Percentiles rank a stretch among this genome's conserved stretches.
phyloP scores from a whole-genome alignment of 1,140 invertebrate genomes.

The Arctopsyche grandis region DNA sequence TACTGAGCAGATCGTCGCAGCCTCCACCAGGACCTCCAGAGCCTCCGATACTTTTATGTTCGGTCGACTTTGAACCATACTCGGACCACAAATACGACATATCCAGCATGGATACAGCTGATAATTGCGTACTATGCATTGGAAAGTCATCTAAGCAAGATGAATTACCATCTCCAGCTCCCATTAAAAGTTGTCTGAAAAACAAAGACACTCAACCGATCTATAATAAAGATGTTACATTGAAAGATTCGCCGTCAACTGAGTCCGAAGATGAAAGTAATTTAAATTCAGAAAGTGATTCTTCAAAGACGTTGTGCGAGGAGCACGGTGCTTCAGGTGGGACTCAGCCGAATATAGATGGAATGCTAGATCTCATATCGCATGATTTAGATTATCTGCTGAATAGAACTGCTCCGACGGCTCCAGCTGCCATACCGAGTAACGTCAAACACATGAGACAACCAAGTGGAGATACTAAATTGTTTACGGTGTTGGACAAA shows the following conservation, averaged over 20 bases:
- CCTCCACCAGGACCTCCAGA: conserved; percentile 56
- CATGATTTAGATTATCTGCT: conserved; percentile 80
- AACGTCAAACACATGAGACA: conserved; percentile 61
- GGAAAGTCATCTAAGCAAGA: conserved; percentile 63
- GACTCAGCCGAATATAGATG: conserved; percentile 64
- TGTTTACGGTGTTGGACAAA: conserved; percentile 48
- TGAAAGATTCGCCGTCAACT: conserved; percentile 59
- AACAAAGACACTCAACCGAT: conserved; percentile 56
- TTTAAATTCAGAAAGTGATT: conserved; percentile 58
- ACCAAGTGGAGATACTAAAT: conserved; percentile 41
- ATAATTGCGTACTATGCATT: conserved; percentile 61
- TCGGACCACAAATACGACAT: conserved; percentile 55
- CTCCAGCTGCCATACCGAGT: conserved; percentile 56
- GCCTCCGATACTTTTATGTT: conserved; percentile 59
- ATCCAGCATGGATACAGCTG: conserved; percentile 56
- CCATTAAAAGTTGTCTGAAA: conserved; percentile 65
- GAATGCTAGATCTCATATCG: conserved; percentile 77
- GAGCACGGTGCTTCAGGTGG: conserved; percentile 58
- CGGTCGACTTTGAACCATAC: conserved; percentile 61
- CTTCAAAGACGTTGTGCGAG: conserved; percentile 59
- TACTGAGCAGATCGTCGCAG: conserved; percentile 56
- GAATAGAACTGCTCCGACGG: conserved; percentile 67
- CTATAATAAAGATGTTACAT: conserved; percentile 58
- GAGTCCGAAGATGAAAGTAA: conserved; percentile 59
- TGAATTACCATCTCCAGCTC: conserved; percentile 59